These are phyloP conservation scores for Willowsia nigromaculata DNA, from an alignment of 2,888 invertebrate species.

Conservation along the genomic window DNA sequence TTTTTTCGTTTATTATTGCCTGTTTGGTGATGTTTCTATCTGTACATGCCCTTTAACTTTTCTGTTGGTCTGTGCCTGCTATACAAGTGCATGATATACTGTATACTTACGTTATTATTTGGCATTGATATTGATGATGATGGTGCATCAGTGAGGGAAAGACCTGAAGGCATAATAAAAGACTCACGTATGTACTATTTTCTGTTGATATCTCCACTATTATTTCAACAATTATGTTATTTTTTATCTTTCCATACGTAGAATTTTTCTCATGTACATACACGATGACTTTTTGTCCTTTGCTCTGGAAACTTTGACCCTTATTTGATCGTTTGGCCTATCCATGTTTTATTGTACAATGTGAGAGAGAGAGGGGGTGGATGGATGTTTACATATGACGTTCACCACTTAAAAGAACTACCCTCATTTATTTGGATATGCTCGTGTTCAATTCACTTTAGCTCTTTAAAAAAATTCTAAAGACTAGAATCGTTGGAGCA, in stretches of 20 bases:
- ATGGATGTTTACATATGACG: not conserved
- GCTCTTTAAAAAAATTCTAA: no score
- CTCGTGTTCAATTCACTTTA: no score
- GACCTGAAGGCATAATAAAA: constrained; percentile 38
- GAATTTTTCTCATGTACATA: not conserved
- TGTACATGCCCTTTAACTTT: constrained; percentile 7
- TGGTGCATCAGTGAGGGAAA: not conserved
- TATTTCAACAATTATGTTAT: constrained; percentile 31
- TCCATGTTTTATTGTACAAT: not conserved
- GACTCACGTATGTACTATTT: not conserved
- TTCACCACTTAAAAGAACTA: no score
- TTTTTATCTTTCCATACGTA: not conserved
- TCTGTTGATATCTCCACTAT: constrained; percentile 9
- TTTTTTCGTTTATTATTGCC: constrained; percentile 29
- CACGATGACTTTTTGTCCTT: constrained; percentile 2
- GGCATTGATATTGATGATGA: not conserved
- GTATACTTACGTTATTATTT: no score
- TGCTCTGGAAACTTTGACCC: constrained; percentile 49
- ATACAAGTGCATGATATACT: no score
- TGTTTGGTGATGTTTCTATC: constrained; percentile 35
- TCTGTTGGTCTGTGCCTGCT: not conserved
- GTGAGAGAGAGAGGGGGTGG: not conserved
- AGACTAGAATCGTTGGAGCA: not conserved
- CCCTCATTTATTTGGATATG: not conserved
- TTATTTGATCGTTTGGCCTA: not conserved